Evolutionary conservation across 2,888 invertebrate genomes (phyloP), one percentile per base, ranked within the genome.

Genomic region (Campoplex nolae): DNA sequence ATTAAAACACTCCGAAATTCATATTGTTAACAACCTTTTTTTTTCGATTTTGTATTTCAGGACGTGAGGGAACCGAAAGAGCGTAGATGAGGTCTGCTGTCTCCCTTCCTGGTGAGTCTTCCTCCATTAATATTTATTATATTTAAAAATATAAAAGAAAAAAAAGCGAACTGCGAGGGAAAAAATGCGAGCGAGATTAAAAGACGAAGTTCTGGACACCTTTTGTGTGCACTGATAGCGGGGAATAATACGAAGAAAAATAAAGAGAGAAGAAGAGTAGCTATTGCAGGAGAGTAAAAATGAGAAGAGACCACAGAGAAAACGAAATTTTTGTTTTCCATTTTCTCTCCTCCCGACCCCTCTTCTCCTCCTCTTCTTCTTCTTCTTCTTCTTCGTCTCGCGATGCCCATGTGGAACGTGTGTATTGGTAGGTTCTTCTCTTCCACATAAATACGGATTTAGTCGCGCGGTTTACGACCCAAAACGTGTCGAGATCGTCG

Each of bases 381-480:
- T 38, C 3, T 38, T 38, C 6, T 54, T 77, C 73, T 78, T n/a
- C 68, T 58, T 74, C 35, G 68, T 42, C 65, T 32, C 82, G 70
- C 58, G 78, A 78, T 82, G 74, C 54, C 54, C 76, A 65, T 81
- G 65, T 42, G 73, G 67, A 54, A 56, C 18, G 56, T 45, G 74
- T 75, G 67, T 68, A 75, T 74, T 35, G 74, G 67, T 82, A 75
- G 35, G 58, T 28, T 89, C 89, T 92, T 90, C 89, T 92, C 92
- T 92, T 93, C 92, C 92, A 91, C 93, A 93, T 93, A 94, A 94
- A 94, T 93, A 94, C 93, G 93, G 93, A 94, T 93, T 94, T 93
- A 93, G 94, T 93, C 92, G 90, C 91, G 91, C 93, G 92, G 92
- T 94, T 94, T 94, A 94, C 93, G 94, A 94, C 90, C 93, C 91